A percentile compares a stretch with the other conserved stretches of the same genome.
Conservation (phyloP, 2,113 vertebrate genomes). For the Pituophis catenifer region DNA sequence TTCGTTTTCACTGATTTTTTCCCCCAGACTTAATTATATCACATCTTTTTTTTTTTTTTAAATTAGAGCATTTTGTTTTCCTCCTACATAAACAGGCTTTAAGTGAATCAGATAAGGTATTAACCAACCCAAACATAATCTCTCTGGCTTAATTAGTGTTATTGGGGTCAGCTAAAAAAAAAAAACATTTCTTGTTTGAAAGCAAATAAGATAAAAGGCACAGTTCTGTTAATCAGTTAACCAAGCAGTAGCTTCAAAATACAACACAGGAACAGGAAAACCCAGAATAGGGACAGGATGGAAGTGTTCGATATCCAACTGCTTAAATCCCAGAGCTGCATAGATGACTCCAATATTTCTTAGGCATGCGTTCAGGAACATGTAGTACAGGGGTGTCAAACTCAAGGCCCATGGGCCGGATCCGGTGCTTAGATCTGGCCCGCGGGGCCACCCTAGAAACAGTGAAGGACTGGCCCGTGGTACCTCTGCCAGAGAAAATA, state of each 20-base stretch:
- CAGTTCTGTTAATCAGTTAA: conserved; percentile 19
- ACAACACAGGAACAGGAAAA: background rate
- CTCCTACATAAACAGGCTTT: conserved; percentile 4
- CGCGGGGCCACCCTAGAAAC: too few species aligned
- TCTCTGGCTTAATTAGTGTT: conserved; percentile 20
- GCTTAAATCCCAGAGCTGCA: too few species aligned
- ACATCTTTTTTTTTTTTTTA: background rate
- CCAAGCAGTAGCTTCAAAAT: background rate
- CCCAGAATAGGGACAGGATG: background rate
- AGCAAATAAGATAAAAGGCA: conserved; percentile 20
- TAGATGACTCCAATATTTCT: background rate
- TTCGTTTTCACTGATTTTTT: background rate
- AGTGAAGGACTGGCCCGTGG: too few species aligned
- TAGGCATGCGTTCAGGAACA: background rate
- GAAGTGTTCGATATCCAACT: background rate
- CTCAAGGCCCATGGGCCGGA: too few species aligned
- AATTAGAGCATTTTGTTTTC: conserved; percentile 12
- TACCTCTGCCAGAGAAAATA: too few species aligned
- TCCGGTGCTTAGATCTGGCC: too few species aligned
- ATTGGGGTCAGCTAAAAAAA: conserved; percentile 14
- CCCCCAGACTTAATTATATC: background rate
- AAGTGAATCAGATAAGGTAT: conserved; percentile 22
- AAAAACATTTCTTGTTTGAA: background rate
- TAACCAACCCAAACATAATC: conserved; percentile 15
- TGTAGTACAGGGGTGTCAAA: too few species aligned